Conservation (phyloP, 2,113 vertebrate species). For the Eudyptes chrysolophus region DNA sequence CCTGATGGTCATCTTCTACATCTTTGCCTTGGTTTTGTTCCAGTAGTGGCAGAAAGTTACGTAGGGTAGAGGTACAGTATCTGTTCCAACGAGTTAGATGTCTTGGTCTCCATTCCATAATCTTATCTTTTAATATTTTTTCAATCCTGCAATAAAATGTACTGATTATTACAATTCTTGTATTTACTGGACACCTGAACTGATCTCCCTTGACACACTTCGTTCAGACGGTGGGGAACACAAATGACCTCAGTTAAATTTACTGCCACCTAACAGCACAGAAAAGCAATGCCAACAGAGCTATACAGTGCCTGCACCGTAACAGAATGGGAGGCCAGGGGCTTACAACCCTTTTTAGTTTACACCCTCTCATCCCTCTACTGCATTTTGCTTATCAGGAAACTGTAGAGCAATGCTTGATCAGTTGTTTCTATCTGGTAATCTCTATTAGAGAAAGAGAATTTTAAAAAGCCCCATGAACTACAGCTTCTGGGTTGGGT, state of each 20-base stretch:
- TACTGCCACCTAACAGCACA: background rate
- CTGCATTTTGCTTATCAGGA: background rate
- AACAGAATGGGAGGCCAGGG: background rate
- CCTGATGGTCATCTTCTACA: constrained; percentile 83
- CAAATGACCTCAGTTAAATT: background rate
- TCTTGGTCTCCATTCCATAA: constrained; percentile 95
- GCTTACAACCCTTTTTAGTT: background rate
- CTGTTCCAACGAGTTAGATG: constrained; percentile 97
- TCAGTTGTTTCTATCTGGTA: background rate
- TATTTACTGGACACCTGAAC: background rate
- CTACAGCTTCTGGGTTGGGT: background rate
- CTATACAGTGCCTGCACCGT: accelerated
- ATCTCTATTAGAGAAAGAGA: background rate
- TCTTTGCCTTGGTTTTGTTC: constrained; percentile 86
- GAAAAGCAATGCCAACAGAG: accelerated
- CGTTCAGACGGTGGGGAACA: background rate
- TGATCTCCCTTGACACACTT: background rate
- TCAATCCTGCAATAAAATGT: constrained; percentile 81
- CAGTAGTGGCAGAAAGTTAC: constrained; percentile 89
- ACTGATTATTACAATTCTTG: background rate
- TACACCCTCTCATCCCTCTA: background rate
- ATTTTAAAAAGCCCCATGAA: background rate
- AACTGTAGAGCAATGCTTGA: background rate
- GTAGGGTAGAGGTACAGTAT: constrained; percentile 86
- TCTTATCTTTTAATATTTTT: constrained; percentile 92